Base-by-base conservation (phyloP, 2,888 invertebrate species). In the Epinotia demarniana region DNA sequence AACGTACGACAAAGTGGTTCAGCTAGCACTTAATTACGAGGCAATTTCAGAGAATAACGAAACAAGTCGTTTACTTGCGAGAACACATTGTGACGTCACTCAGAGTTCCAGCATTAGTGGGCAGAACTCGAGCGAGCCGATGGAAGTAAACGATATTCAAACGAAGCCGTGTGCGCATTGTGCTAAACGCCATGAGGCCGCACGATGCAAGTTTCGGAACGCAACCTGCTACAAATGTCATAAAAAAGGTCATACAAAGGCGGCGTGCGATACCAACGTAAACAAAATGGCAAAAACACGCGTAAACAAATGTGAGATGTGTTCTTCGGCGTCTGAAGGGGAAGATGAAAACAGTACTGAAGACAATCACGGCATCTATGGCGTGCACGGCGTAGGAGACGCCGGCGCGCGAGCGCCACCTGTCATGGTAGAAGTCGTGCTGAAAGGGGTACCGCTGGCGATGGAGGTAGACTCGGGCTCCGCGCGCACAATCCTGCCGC, bases 141-240 rank as follows among this genome's bases (percentile, higher is more conserved):
- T 64, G 64, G 64, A 64, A 12, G 64, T 64, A 23, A 64, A 64
- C 64, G 64, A 43, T 18, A 64, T 64, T 13, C 49, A 49, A 23
- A n/a, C 46, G 19, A 64, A 64, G 49, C 49, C 18, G 23, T 64
- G 62, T 33, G 62, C 39, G n/a, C 62, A 62, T 39, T 62, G 62
- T n/a, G 39, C 62, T 39, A 62, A 62, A 62, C 27, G n/a, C n/a
- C n/a, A n/a, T n/a, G n/a, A 27, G 23, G 23, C 23, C 2, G 23
- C 23, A 16, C 39, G 62, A 33, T 62, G 39, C 16, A 62, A 39
- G 62, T 62, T 62, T 62, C 62, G 62, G 62, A 62, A 64, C 49
- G 64, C 64, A 46, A 64, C 46, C 5, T 64, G 64, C 23, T 64
- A 64, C 23, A 64, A 3, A 3, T 3, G 23, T 27, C 3, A 27